phyloP scores from a whole-genome alignment of 2,888 invertebrate species.

The Coelogynopora nodosa region DNA sequence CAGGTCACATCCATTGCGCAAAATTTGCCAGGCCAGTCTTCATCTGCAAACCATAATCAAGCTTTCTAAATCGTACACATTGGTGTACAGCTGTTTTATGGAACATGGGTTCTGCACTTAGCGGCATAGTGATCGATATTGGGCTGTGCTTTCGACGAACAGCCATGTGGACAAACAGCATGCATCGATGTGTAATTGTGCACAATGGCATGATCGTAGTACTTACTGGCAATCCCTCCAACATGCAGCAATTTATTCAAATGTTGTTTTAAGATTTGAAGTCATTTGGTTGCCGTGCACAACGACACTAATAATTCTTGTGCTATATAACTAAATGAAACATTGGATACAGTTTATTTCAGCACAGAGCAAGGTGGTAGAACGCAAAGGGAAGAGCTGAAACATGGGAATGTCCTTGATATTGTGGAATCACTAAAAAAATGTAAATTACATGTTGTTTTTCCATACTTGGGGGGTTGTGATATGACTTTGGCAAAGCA shows the following conservation, averaged over 20 bases:
- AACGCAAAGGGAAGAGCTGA: not conserved
- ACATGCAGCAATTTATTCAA: conserved; percentile 29
- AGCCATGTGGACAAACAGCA: conserved; percentile 46
- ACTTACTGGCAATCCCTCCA: not conserved
- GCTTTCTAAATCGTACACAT: not conserved
- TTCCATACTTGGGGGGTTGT: too few species aligned
- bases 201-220: conserved; percentile 4
- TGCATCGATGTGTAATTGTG: not conserved
- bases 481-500: too few species aligned
- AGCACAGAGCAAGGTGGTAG: not conserved
- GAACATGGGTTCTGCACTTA: not conserved
- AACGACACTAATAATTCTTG: not conserved
- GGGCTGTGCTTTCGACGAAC: conserved; percentile 49
- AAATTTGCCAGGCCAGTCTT: not conserved
- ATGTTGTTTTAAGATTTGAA: not conserved
- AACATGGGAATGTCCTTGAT: not conserved
- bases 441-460: not conserved
- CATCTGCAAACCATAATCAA: not conserved
- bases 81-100: not conserved
- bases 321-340: not conserved
- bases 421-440: not conserved
- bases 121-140: not conserved
- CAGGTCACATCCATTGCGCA: not conserved
- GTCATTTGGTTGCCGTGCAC: not conserved
- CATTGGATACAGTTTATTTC: not conserved